Evolutionary conservation across 1,140 invertebrate genomes (phyloP), one percentile per base, ranked within the genome.

Genomic region (Microplitis demolitor): DNA sequence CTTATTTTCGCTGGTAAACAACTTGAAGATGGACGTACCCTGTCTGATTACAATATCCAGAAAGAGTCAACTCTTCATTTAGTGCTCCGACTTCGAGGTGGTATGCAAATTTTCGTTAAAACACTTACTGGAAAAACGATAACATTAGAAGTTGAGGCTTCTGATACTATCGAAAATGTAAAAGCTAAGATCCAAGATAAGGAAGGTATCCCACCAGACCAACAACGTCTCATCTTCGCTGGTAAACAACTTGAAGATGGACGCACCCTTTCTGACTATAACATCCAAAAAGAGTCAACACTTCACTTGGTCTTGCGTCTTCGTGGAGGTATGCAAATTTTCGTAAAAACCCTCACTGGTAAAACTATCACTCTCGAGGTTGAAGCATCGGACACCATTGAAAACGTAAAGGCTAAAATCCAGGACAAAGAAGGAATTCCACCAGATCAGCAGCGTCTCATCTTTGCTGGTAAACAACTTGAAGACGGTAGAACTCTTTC

Each of bases 351-450:
- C 16, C 84, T 94, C 0, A 93, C 92, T 37, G 93, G 93, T 5
- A 95, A 95, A 82, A 94, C 93, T 58, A 94, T 94, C 78, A 94
- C 92, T 0, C 85, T 94, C 1, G 93, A 94, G 83, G 93, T 94
- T 9, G 93, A 94, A 77, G 89, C 92, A 31, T 91, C 89, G 4
- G 89, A 90, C 70, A 93, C 92, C 2, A 94, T 94, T 80, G 92
- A 93, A 80, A 93, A 93, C 88, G 91, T 93, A 0, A 93, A 93
- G 77, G 90, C 92, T 0, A 93, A 94, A 78, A 93, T 94, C 74
- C 92, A 93, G 79, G 88, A 93, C 78, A 90, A 90, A 66, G 88
- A 89, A 81, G 92, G 92, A 45, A 92, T 91, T 76, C 91, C 91
- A 5, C 90, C 91, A 81, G 91, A 92, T 78, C 91, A 92, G 78